Conservation (phyloP, 2,888 invertebrate species). For the Deilephila porcellus region DNA sequence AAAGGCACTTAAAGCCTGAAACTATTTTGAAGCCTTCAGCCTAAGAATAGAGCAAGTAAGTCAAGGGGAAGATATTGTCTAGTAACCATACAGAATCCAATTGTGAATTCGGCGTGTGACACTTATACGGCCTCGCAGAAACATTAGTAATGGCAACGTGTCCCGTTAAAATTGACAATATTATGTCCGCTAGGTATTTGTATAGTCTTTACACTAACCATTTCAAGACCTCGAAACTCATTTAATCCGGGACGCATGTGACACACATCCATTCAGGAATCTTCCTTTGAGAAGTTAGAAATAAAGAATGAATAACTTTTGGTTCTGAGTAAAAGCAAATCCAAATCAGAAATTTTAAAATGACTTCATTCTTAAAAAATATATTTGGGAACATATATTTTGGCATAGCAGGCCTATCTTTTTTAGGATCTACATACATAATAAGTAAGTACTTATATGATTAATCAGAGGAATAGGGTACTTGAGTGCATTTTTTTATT, state of each 20-base stretch:
- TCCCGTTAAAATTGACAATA: conserved; percentile 60
- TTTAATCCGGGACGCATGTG: not conserved
- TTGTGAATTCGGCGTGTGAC: conserved; percentile 71
- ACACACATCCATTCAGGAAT: not conserved
- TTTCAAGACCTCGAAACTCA: not conserved
- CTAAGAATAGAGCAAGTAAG: conserved; percentile 33
- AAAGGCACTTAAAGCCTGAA: not conserved
- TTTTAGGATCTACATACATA: too few species aligned
- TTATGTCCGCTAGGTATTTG: conserved; percentile 33
- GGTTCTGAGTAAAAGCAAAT: too few species aligned
- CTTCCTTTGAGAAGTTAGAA: not conserved
- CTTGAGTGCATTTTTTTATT: too few species aligned
- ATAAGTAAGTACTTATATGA: too few species aligned
- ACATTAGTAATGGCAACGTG: conserved; percentile 70
- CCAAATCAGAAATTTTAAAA: too few species aligned
- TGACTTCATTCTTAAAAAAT: too few species aligned
- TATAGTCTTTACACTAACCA: not conserved
- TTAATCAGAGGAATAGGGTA: too few species aligned
- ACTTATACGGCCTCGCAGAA: conserved; percentile 73
- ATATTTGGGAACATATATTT: too few species aligned
- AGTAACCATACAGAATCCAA: conserved; percentile 62
- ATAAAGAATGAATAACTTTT: too few species aligned
- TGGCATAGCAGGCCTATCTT: too few species aligned
- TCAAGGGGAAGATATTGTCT: conserved; percentile 48
- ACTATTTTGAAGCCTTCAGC: not conserved